Base-by-base conservation (phyloP, 2,888 invertebrate species). In the Apotomis betuletana region DNA sequence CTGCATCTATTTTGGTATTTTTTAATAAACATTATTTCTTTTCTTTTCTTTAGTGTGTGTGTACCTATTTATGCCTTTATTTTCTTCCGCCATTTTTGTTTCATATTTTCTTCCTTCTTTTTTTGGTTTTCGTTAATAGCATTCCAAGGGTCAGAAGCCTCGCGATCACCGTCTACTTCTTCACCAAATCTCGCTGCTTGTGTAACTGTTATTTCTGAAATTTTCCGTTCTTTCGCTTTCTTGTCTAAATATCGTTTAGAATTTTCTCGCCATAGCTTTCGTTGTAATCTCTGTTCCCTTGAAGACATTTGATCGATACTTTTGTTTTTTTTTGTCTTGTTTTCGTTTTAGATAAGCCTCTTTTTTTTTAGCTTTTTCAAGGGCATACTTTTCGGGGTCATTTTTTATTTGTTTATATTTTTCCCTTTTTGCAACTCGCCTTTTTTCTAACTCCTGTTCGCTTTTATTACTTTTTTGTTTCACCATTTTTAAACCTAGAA, bases 211-310 rank as follows among this genome's bases (percentile, higher is more conserved):
- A 49, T 49, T 49, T 49, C 49, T 49, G 5, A 12, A 49, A 49
- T 49, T 49, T 49, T 49, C 10, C 49, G 49, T 49, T 49, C 9
- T 49, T 49, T 49, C 49, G 49, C 49, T 6, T 49, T 49, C 10
- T 49, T 49, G 13, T 13, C 54, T 54, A 54, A 54, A 54, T 54
- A 54, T 54, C 54, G n/a, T 54, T 54, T 54, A 54, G 54, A 54
- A 54, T 54, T 54, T 54, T 13, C 54, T 54, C 54, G 54, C 54
- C 54, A 54, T 54, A 54, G 54, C 54, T 54, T 54, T 54, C 54
- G 4, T 54, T 54, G 54, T 54, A 54, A 54, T 54, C 54, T 54
- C 13, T 54, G 54, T 54, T 54, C 54, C 54, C 54, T 54, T 54
- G 54, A 13, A 54, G 54, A 54, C 54, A 54, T 54, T 54, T 54